Evolutionary conservation across 2,888 invertebrate species (phyloP).

Genomic region (Phyllotreta striolata): DNA sequence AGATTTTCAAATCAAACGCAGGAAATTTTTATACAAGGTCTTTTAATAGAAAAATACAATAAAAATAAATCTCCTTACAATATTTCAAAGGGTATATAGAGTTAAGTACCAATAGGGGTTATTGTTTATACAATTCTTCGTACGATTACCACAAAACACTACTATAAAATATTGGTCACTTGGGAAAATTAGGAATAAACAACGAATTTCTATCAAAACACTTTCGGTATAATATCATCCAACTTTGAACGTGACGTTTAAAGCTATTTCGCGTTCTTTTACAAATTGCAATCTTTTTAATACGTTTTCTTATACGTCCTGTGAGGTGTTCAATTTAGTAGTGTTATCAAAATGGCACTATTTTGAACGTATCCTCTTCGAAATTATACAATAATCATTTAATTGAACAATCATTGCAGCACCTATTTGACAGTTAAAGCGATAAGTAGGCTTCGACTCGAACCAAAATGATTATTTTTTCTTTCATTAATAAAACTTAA

Average conservation of each 20-base stretch:
- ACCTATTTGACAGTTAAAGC: no score
- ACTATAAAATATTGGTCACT: constrained; percentile 38
- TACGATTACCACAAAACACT: constrained; percentile 29
- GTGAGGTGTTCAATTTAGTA: no score
- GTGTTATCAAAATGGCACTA: no score
- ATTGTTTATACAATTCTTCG: constrained; percentile 33
- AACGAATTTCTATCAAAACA: no score
- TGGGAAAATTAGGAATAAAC: constrained; percentile 30
- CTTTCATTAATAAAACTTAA: not conserved
- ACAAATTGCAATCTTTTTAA: no score
- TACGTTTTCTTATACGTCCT: no score
- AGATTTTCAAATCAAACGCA: constrained; percentile 17
- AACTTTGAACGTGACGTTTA: not conserved
- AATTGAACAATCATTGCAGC: no score
- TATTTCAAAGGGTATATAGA: constrained; percentile 41
- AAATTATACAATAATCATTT: no score
- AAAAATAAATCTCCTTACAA: constrained; percentile 42
- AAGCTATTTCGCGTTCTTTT: not conserved
- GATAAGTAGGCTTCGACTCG: no score
- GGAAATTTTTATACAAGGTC: constrained; percentile 23
- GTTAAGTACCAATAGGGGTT: constrained; percentile 46
- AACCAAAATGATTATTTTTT: constrained; percentile 3
- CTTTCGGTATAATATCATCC: no score
- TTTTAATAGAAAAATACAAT: constrained; percentile 45
- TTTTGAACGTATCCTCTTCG: no score